Evolutionary conservation across 2,888 invertebrate species (phyloP).

Genomic region (Lordiphosa andalusiaca): DNA sequence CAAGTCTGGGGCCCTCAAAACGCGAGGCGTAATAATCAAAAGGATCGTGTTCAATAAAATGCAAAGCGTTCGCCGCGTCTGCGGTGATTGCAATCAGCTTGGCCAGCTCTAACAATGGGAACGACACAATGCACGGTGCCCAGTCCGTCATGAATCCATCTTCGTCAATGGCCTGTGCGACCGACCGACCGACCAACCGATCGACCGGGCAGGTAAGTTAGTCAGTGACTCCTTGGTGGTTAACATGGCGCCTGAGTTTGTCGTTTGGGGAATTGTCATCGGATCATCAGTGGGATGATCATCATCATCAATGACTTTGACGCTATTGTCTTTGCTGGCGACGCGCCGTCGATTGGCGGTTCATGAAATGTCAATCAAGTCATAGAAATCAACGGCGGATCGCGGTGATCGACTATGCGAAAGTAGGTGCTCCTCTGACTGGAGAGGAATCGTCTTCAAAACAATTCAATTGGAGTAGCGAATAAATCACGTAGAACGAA

Average conservation of each 20-base stretch:
- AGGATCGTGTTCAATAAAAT: slow-evolving; percentile 71
- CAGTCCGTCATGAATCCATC: slow-evolving; percentile 72
- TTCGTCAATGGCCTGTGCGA: slow-evolving; percentile 53
- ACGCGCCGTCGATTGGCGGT: slow-evolving; percentile 73
- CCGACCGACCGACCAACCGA: slow-evolving; percentile 14
- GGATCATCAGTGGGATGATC: slow-evolving; percentile 68
- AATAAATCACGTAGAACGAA: slow-evolving; percentile 78
- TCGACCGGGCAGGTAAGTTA: slow-evolving; percentile 41
- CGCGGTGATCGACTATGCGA: slow-evolving; percentile 35
- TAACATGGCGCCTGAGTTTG: slow-evolving; percentile 80
- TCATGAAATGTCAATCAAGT: slow-evolving; percentile 80
- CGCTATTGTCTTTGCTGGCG: slow-evolving; percentile 46
- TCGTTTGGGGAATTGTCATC: slow-evolving; percentile 77
- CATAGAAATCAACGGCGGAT: slow-evolving; percentile 42
- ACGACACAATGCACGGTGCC: slow-evolving; percentile 1
- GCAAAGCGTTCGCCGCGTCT: slow-evolving; percentile 45
- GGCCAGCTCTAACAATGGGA: slow-evolving; percentile 20
- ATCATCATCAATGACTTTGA: slow-evolving; percentile 65
- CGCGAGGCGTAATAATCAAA: slow-evolving; percentile 46
- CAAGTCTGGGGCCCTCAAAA: slow-evolving; percentile 28
- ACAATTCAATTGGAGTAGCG: slow-evolving; percentile 81
- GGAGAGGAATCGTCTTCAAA: slow-evolving; percentile 59
- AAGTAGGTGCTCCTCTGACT: slow-evolving; percentile 29
- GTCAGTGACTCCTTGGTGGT: slow-evolving; percentile 62
- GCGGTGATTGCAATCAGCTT: slow-evolving; percentile 56